Evolutionary conservation across 2,797 vertebrate genomes (phyloP), one percentile per base, ranked within the genome.

Genomic region (Sarcoramphus papa): DNA sequence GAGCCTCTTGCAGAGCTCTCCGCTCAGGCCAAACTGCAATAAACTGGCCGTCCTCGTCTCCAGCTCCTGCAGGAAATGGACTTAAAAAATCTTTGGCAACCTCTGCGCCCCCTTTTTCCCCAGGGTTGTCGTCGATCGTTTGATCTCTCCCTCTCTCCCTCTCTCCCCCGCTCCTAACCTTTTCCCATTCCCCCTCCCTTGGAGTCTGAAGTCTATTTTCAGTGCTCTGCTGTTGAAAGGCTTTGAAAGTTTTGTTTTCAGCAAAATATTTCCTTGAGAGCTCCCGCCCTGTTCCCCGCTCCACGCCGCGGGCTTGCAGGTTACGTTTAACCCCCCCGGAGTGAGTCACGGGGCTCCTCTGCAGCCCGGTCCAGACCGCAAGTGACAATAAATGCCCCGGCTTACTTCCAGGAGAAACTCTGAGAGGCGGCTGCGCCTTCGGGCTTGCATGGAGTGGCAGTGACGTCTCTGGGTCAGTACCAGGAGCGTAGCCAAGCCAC

Each of bases 261-360:
- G 96, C 90, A 95, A 97, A 97, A 97, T 97, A 92, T 95, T 97
- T 97, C 94, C 96, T 97, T 96, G 96, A 97, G 94, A 94, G 93
- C 86, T 96, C 88, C 93, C 88, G 5, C 92, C 93, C 95, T 91
- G 94, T 91, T 93, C 95, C 67, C 79, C 43, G 90, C 82, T 78
- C 82, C 68, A 22, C 2, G 24, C 67, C 28, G 12, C 2, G 5
- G 82, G 33, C 83, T 95, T 37, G 50, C 78, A 89, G 93, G 94
- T 95, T 96, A 41, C 2, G 2, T 72, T 74, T 54, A 67, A 86
- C 25, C 41, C 22, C 70, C 64, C 73, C 12, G 7, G 76, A 75
- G 83, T 0, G 5, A 92, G 73, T 85, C 79, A 85, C 1, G 12
- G 67, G 41, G 56, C 67, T 83, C 30, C 33, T 80, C 41, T 1